Evolutionary conservation across 2,797 vertebrate genomes (phyloP).

Genomic region (Neostethus bicornis): DNA sequence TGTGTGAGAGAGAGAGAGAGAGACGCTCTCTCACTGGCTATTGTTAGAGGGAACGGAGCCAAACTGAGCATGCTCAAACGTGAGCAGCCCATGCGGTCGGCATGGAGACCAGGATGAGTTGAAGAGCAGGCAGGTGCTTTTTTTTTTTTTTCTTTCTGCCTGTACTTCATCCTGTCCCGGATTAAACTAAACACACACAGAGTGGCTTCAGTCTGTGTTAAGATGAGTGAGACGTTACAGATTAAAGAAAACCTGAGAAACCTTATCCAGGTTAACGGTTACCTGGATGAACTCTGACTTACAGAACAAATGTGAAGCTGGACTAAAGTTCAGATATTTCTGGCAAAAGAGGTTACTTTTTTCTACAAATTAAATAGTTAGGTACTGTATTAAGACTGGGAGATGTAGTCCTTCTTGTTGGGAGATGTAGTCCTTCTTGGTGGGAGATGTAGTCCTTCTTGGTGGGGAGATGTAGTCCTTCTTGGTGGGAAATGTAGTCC

Average conservation of each 20-base stretch:
- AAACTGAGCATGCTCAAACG: slow-evolving; percentile 81
- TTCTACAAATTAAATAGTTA: no score
- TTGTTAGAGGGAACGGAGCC: slow-evolving; percentile 76
- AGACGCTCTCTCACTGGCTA: slow-evolving; percentile 75
- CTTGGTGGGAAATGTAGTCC: no score
- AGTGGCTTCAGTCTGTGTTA: slow-evolving; percentile 3
- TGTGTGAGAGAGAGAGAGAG: slow-evolving; percentile 24
- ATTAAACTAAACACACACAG: slow-evolving; percentile 32
- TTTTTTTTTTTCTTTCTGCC: slow-evolving; percentile 41
- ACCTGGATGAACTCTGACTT: no score
- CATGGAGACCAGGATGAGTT: slow-evolving; percentile 78
- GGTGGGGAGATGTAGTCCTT: no score
- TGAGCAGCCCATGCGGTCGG: slow-evolving; percentile 73
- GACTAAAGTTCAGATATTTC: no score
- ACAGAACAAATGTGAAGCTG: no score
- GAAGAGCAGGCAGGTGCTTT: slow-evolving; percentile 51
- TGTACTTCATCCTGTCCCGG: slow-evolving; percentile 16
- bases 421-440: no score
- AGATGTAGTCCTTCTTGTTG: no score
- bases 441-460: no score
- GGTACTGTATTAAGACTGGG: no score
- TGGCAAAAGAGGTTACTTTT: no score
- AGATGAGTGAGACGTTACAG: slow-evolving; percentile 1
- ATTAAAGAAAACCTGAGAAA: neutral
- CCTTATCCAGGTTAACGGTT: no score